A percentile compares a stretch with the other conserved stretches of the same genome.
phyloP scores from a whole-genome alignment of 1,140 invertebrate genomes.

The Drosophila nannoptera region DNA sequence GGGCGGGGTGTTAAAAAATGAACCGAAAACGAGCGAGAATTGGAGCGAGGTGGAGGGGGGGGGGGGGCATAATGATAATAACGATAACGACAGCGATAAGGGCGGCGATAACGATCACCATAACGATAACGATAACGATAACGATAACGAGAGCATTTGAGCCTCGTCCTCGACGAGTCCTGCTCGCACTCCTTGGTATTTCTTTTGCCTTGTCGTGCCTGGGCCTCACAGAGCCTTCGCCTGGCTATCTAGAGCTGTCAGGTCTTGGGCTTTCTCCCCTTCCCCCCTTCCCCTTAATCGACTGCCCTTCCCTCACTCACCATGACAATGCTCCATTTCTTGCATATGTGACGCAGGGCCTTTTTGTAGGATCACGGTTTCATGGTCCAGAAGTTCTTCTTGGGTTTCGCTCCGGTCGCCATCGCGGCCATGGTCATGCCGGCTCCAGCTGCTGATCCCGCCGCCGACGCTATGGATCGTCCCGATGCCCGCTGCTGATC shows the following conservation, averaged over 20 bases:
- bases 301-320: too few species aligned
- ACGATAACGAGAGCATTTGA: background rate
- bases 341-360: conserved; percentile 72
- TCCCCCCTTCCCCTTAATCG: background rate
- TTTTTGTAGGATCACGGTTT: conserved; percentile 79
- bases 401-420: conserved; percentile 73
- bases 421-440: conserved; percentile 40
- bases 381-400: conserved; percentile 78
- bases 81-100: conserved; percentile 10
- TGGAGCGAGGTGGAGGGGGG: too few species aligned
- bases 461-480: conserved; percentile 47
- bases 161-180: background rate
- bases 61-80: background rate
- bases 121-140: conserved; percentile 14
- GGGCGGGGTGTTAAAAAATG: background rate
- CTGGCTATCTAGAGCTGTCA: too few species aligned
- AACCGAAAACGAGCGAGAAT: background rate
- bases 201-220: too few species aligned
- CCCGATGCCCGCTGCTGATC: conserved; percentile 66
- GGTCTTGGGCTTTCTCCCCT: too few species aligned
- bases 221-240: too few species aligned
- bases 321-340: conserved; percentile 78
- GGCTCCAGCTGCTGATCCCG: conserved; percentile 19
- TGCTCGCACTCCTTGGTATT: too few species aligned
- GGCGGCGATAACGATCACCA: conserved; percentile 18